These are phyloP conservation scores for Syrrhaptes paradoxus DNA, from an alignment of 2,113 vertebrate species.

Conservation along the genomic window DNA sequence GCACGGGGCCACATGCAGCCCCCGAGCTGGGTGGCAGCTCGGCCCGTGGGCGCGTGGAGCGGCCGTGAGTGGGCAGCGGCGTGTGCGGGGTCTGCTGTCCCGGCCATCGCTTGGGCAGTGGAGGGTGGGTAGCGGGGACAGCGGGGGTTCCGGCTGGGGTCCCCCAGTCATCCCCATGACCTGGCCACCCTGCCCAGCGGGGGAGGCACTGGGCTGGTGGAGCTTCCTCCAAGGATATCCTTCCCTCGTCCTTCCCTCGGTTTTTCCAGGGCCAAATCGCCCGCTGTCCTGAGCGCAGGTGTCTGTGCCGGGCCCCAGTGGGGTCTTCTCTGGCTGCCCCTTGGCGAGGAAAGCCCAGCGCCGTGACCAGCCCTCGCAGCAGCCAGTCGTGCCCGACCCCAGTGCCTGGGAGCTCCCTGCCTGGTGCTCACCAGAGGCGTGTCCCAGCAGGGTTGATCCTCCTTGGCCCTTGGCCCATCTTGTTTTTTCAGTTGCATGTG, in stretches of 20 bases:
- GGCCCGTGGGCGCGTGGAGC: accelerated
- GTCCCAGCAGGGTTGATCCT: neutral
- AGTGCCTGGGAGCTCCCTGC: neutral
- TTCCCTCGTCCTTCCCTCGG: neutral
- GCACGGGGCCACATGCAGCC: accelerated
- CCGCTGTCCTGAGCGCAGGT: accelerated
- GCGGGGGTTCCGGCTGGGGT: accelerated
- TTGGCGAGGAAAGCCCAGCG: accelerated
- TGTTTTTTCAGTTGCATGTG: neutral
- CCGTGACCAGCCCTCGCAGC: neutral
- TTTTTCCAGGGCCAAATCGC: neutral
- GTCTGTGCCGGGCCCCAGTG: accelerated
- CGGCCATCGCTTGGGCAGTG: accelerated
- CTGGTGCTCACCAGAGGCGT: no score
- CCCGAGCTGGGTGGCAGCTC: neutral
- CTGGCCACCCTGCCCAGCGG: neutral
- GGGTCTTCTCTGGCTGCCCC: neutral
- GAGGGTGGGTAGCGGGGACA: accelerated
- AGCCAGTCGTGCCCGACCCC: neutral
- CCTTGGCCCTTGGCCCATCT: neutral
- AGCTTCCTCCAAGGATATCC: neutral
- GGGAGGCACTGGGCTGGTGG: neutral
- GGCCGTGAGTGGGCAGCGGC: accelerated
- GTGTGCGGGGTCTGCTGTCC: neutral
- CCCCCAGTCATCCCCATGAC: neutral